A percentile compares a stretch with the other conserved stretches of the same genome.
Conservation (phyloP, 2,797 vertebrate species). For the Cyclopterus lumpus region DNA sequence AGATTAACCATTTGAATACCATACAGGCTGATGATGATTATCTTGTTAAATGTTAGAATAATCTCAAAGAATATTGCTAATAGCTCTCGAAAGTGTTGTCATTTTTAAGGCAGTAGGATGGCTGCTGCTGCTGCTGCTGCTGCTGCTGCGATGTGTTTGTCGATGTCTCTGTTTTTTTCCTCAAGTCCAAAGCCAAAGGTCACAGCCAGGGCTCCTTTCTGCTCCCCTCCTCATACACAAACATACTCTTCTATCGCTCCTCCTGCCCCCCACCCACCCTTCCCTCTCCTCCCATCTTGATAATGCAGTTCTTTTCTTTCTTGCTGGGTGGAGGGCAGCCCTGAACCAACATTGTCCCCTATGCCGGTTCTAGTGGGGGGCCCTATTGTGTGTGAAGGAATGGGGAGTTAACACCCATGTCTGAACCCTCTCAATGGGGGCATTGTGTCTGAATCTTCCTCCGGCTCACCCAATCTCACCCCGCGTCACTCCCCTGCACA, state of each 20-base stretch:
- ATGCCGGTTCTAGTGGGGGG: slow-evolving; percentile 77
- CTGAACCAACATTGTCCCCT: slow-evolving; percentile 84
- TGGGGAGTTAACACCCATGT: slow-evolving; percentile 84
- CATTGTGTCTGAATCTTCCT: slow-evolving; percentile 87
- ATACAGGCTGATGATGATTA: background rate
- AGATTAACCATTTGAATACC: background rate
- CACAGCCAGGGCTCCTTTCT: slow-evolving; percentile 49
- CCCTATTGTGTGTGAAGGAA: slow-evolving; percentile 85
- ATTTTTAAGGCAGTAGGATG: slow-evolving; percentile 1
- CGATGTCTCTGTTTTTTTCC: slow-evolving; percentile 47
- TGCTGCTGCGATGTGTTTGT: slow-evolving; percentile 16
- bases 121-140: too few relatives aligned
- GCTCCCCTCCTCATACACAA: slow-evolving; percentile 58
- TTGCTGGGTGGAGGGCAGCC: slow-evolving; percentile 72
- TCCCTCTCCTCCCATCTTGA: slow-evolving; percentile 66
- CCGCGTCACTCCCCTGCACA: slow-evolving; percentile 52
- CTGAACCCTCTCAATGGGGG: slow-evolving; percentile 82
- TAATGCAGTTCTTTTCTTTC: slow-evolving; percentile 81
- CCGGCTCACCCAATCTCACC: slow-evolving; percentile 72
- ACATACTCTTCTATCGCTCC: slow-evolving; percentile 66
- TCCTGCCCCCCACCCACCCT: slow-evolving; percentile 32
- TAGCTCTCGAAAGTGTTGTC: background rate
- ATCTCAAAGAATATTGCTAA: background rate
- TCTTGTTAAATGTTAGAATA: slow-evolving; percentile 8
- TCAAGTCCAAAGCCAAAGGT: slow-evolving; percentile 82